These are phyloP conservation scores for Ceraclea dissimilis DNA, from an alignment of 2,888 invertebrate genomes.

Conservation along the genomic window DNA sequence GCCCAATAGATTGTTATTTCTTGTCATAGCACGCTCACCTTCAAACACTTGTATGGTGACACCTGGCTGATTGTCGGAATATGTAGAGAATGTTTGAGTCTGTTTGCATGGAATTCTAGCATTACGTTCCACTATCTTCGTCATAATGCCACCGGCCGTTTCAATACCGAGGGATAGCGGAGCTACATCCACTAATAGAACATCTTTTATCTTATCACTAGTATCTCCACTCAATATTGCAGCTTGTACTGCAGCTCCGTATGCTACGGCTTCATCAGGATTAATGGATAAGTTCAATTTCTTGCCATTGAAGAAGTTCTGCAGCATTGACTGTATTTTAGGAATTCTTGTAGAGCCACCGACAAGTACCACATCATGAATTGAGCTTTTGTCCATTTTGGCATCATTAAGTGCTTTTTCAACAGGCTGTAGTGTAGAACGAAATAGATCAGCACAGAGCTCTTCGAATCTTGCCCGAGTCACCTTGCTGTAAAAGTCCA, in stretches of 20 bases:
- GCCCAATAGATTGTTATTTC: slow-evolving; percentile 64
- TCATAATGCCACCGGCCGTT: slow-evolving; percentile 79
- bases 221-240: slow-evolving; percentile 65
- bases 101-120: slow-evolving; percentile 65
- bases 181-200: slow-evolving; percentile 51
- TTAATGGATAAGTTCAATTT: slow-evolving; percentile 67
- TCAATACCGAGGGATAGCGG: slow-evolving; percentile 68
- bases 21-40: slow-evolving; percentile 73
- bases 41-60: slow-evolving; percentile 71
- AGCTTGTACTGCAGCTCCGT: slow-evolving; percentile 68
- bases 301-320: slow-evolving; percentile 71
- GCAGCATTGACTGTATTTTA: slow-evolving; percentile 65
- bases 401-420: slow-evolving; percentile 73
- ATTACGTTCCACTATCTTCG: slow-evolving; percentile 66
- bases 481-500: slow-evolving; percentile 63
- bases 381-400: slow-evolving; percentile 66
- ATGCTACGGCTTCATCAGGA: slow-evolving; percentile 76
- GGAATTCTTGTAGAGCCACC: slow-evolving; percentile 78
- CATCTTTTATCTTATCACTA: slow-evolving; percentile 65
- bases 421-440: slow-evolving; percentile 66
- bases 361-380: slow-evolving; percentile 74
- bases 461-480: slow-evolving; percentile 72
- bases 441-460: slow-evolving; percentile 62
- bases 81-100: slow-evolving; percentile 69
- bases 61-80: slow-evolving; percentile 71